These are phyloP conservation scores for Loripinus fragilis DNA, from an alignment of 2,888 invertebrate species.

Conservation along the genomic window DNA sequence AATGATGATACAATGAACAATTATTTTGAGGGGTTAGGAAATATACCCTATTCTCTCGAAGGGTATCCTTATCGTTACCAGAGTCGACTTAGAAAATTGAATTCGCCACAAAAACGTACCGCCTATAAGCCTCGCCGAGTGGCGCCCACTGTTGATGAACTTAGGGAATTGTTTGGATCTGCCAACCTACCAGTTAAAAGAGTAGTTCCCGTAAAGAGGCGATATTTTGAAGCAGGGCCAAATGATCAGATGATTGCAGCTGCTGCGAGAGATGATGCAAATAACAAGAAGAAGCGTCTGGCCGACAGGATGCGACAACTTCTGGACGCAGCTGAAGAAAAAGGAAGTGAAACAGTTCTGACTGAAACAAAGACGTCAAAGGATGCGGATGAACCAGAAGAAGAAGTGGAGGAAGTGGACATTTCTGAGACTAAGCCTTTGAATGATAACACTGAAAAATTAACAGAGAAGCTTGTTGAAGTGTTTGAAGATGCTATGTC, in stretches of 20 bases:
- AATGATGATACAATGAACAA: background rate
- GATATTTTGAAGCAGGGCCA: background rate
- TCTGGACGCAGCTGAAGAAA: conserved; percentile 28
- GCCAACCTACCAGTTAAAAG: conserved; percentile 52
- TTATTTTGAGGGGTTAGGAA: background rate
- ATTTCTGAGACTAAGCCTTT: conserved; percentile 23
- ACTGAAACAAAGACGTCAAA: background rate
- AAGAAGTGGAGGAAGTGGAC: conserved; percentile 23
- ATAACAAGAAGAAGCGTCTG: background rate
- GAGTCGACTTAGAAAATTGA: background rate
- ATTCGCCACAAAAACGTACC: conserved; percentile 46
- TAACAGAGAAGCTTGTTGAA: conserved; percentile 28
- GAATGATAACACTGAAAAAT: conserved; percentile 5
- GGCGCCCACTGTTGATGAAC: conserved; percentile 46
- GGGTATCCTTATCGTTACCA: background rate
- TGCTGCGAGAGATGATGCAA: background rate
- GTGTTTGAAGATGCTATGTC: conserved; percentile 21
- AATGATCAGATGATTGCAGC: background rate
- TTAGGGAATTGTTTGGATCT: conserved; percentile 50
- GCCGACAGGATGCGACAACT: conserved; percentile 26
- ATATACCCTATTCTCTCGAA: background rate
- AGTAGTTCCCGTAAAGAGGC: conserved; percentile 35
- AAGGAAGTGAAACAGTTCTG: background rate
- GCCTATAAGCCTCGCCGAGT: conserved; percentile 42
- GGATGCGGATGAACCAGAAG: background rate